Evolutionary conservation across 2,888 invertebrate species (phyloP).

Genomic region (Nephrotoma appendiculata): DNA sequence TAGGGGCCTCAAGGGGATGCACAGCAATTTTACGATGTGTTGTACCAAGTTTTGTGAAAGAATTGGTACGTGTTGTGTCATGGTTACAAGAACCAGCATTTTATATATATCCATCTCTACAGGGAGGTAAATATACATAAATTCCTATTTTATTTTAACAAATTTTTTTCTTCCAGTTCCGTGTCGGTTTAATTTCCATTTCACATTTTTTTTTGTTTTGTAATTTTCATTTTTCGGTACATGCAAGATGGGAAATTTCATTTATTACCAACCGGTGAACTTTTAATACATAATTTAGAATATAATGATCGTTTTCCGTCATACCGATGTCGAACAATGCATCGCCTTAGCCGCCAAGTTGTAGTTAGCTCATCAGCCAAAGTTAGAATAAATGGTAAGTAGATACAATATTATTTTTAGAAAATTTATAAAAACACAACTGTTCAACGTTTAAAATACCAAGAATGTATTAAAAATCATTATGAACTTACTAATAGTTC

Average conservation of each 20-base stretch:
- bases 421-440: background rate
- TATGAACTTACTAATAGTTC: background rate
- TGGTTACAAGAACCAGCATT: conserved; percentile 62
- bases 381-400: conserved; percentile 52
- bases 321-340: conserved; percentile 59
- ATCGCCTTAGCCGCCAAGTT: conserved; percentile 54
- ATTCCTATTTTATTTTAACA: background rate
- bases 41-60: conserved; percentile 57
- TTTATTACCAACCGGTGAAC: conserved; percentile 56
- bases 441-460: background rate
- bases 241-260: conserved; percentile 55
- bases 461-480: background rate
- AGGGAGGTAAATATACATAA: conserved; percentile 46
- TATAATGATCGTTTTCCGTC: conserved; percentile 57
- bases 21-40: conserved; percentile 57
- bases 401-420: background rate
- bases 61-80: conserved; percentile 56
- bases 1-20: conserved; percentile 53
- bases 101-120: conserved; percentile 57
- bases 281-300: conserved; percentile 58
- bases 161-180: conserved; percentile 1
- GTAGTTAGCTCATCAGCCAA: conserved; percentile 53
- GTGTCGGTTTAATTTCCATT: background rate
- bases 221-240: conserved; percentile 20
- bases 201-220: background rate